phyloP scores from a whole-genome alignment of 2,113 vertebrate genomes.

The Ageneiosus marmoratus region DNA sequence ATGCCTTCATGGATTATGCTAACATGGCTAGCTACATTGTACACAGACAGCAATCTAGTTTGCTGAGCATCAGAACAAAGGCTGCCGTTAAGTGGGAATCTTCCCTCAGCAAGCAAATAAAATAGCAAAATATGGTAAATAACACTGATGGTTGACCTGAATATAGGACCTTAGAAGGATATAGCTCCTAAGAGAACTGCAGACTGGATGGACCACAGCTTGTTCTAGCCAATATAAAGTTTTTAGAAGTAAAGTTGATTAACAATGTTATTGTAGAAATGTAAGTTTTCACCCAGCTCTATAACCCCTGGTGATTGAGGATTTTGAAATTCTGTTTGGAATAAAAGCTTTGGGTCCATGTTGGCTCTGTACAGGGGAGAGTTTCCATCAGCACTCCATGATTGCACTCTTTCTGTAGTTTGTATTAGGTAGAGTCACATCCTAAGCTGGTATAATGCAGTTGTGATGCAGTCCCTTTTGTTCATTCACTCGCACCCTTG shows the following conservation, averaged over 20 bases:
- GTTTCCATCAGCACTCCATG: background rate
- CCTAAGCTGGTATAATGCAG: background rate
- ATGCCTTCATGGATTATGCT: background rate
- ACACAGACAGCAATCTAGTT: background rate
- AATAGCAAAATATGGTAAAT: background rate
- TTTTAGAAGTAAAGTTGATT: background rate
- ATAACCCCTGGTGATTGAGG: background rate
- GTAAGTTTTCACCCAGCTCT: background rate
- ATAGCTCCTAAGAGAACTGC: background rate
- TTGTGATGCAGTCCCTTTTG: background rate
- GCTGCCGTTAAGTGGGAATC: background rate
- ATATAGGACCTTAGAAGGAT: background rate
- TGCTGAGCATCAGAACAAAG: background rate
- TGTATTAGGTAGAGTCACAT: background rate
- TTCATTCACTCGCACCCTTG: background rate
- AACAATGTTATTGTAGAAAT: background rate
- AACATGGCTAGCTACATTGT: background rate
- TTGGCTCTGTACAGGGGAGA: background rate
- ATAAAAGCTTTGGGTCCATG: slow-evolving; percentile 7
- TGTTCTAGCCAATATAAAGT: background rate
- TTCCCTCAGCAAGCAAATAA: background rate
- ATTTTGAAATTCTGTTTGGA: background rate
- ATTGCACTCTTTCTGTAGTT: background rate
- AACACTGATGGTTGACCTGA: background rate
- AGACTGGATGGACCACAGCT: background rate